Evolutionary conservation across 1,140 invertebrate genomes (phyloP).

Genomic region (Papilio glaucus): DNA sequence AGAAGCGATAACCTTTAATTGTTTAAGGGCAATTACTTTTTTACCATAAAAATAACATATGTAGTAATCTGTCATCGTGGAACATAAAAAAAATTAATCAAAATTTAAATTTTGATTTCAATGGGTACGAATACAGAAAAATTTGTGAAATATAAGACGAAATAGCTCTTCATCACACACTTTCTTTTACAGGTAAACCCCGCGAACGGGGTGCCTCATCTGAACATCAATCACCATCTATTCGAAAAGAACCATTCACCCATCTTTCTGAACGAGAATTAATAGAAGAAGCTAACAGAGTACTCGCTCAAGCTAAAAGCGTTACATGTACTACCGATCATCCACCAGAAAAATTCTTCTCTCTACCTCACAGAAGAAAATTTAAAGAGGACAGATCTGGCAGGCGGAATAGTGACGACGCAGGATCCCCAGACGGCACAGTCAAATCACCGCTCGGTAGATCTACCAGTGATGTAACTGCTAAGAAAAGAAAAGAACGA

Average conservation of each 20-base stretch:
- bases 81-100: too few relatives aligned
- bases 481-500: conserved; percentile 76
- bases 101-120: too few relatives aligned
- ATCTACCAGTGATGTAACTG: conserved; percentile 83
- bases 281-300: conserved; percentile 87
- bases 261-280: conserved; percentile 86
- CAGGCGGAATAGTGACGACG: conserved; percentile 80
- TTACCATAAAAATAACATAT: too few relatives aligned
- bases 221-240: conserved; percentile 74
- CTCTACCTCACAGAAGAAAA: conserved; percentile 84
- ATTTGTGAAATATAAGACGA: not conserved
- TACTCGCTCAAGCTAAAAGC: conserved; percentile 87
- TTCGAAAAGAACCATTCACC: conserved; percentile 87
- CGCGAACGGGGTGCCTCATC: conserved; percentile 69
- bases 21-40: too few relatives aligned
- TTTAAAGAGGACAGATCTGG: conserved; percentile 67
- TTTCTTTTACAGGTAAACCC: conserved; percentile 73
- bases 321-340: conserved; percentile 85
- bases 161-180: conserved; percentile 26
- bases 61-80: too few relatives aligned
- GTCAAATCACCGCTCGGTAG: conserved; percentile 70
- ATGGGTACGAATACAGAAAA: too few relatives aligned
- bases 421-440: conserved; percentile 49
- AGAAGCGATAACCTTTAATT: too few relatives aligned
- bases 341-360: conserved; percentile 86